Percentiles rank a stretch among this genome's conserved stretches.
Conservation (phyloP, 2,797 vertebrate genomes). For the Prunella strophiata region DNA sequence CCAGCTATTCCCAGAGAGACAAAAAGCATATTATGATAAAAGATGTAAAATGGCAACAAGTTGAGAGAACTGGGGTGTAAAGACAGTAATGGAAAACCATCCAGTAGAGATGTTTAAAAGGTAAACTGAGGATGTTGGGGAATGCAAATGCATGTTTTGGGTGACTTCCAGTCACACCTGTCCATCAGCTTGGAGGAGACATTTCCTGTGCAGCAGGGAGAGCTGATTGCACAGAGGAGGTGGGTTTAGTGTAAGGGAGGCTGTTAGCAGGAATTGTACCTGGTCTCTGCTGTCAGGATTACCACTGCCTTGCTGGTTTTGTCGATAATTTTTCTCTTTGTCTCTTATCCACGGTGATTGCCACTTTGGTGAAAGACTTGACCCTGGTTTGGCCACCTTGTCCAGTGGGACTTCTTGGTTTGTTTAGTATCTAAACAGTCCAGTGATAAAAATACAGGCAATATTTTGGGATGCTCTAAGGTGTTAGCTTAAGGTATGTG, state of each 20-base stretch:
- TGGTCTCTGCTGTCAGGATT: not conserved
- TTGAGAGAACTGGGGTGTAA: not conserved
- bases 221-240: not conserved
- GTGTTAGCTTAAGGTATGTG: not conserved
- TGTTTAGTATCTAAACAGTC: not conserved
- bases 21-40: not conserved
- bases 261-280: not conserved
- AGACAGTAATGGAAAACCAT: not conserved
- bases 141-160: not conserved
- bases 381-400: not conserved
- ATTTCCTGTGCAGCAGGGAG: not conserved
- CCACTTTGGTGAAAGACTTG: not conserved
- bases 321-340: not conserved
- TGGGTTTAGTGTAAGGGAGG: not conserved
- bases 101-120: not conserved
- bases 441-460: not conserved
- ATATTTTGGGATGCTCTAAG: not conserved
- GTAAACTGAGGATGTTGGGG: not conserved
- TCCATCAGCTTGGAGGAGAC: not conserved
- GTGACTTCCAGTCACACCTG: not conserved
- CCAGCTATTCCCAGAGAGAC: not conserved
- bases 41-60: not conserved
- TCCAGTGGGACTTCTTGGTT: not conserved
- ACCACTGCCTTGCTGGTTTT: not conserved
- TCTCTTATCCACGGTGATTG: not conserved